Conservation (phyloP, 2,888 invertebrate species). For the Rhodophaea formosa region DNA sequence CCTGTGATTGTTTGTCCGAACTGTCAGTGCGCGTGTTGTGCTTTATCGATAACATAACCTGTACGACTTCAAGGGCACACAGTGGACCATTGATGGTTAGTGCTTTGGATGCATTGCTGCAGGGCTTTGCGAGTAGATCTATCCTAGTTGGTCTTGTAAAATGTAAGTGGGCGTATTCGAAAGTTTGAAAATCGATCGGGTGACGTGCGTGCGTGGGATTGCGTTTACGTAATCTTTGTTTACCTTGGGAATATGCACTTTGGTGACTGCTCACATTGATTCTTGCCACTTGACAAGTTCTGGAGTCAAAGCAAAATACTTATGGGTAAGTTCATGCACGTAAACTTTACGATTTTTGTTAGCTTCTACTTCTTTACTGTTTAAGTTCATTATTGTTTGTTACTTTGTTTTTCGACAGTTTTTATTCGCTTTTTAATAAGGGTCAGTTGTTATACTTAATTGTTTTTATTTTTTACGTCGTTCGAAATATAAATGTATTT, state of each 20-base stretch:
- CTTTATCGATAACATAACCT: slow-evolving; percentile 80
- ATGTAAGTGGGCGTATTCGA: slow-evolving; percentile 78
- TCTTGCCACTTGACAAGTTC: slow-evolving; percentile 36
- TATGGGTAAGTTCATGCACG: slow-evolving; percentile 39
- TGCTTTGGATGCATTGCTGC: slow-evolving; percentile 64
- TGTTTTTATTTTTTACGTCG: too few relatives aligned
- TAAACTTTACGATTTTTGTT: background rate
- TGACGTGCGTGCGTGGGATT: slow-evolving; percentile 80
- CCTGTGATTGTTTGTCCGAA: slow-evolving; percentile 74
- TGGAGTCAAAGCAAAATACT: slow-evolving; percentile 28
- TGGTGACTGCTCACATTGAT: slow-evolving; percentile 54
- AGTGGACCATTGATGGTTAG: slow-evolving; percentile 50
- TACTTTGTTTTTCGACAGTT: too few relatives aligned
- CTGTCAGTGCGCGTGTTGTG: slow-evolving; percentile 80
- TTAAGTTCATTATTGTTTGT: too few relatives aligned
- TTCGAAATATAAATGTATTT: too few relatives aligned
- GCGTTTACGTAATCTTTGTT: slow-evolving; percentile 80
- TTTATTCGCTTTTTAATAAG: too few relatives aligned
- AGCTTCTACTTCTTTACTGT: background rate
- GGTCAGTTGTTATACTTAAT: too few relatives aligned
- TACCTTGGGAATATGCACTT: slow-evolving; percentile 78
- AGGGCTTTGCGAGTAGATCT: slow-evolving; percentile 54
- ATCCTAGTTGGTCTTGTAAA: slow-evolving; percentile 57
- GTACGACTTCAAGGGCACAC: slow-evolving; percentile 78
- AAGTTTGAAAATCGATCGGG: slow-evolving; percentile 80